phyloP scores from a whole-genome alignment of 2,797 vertebrate genomes.

The Falco cherrug region DNA sequence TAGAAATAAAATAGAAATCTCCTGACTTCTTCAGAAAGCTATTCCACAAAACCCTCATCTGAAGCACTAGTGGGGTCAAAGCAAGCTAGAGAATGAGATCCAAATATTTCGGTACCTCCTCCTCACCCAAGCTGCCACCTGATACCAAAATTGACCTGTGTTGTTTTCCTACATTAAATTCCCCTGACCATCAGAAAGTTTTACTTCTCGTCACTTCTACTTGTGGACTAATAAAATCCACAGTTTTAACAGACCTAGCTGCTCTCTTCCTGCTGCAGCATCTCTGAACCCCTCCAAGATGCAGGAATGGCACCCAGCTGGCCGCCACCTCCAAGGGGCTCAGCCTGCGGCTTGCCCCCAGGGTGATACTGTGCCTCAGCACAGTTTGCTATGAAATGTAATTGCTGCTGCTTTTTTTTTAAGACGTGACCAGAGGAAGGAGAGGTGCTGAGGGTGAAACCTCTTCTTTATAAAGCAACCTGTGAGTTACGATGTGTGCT shows the following conservation, averaged over 20 bases:
- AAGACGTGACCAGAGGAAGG: background rate
- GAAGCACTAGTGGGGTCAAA: background rate
- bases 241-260: background rate
- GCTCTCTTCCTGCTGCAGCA: background rate
- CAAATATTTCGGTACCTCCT: background rate
- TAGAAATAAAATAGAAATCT: constrained; percentile 21
- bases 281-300: background rate
- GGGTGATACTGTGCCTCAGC: background rate
- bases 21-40: background rate
- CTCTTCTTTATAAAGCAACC: background rate
- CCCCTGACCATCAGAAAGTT: background rate
- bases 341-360: background rate
- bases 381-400: background rate
- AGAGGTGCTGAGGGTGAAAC: background rate
- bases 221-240: background rate
- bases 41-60: background rate
- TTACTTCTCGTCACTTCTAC: background rate
- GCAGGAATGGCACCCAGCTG: background rate
- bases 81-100: background rate
- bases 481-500: background rate
- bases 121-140: background rate
- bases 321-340: background rate
- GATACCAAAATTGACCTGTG: background rate
- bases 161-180: background rate
- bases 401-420: background rate